Evolutionary conservation across 2,113 vertebrate species (phyloP), one percentile per base, ranked within the genome.

Genomic region (Scolopax mira): DNA sequence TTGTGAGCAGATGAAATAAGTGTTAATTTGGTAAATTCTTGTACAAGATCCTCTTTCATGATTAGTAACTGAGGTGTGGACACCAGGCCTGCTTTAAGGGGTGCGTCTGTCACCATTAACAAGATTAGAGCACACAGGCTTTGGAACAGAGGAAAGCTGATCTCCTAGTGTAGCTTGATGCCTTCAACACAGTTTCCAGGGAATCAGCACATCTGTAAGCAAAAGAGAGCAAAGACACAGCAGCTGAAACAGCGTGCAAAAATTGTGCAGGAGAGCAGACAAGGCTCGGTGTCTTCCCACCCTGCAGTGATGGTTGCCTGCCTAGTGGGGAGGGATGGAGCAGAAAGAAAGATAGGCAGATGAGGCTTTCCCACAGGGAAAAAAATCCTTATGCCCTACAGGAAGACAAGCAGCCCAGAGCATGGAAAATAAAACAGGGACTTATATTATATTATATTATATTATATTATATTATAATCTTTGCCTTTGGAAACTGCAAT

Each of bases 11-110:
- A 92, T 69, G 79, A 96, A 96, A 86, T 80, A 95, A 93, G 92
- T 89, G 96, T 85, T 96, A 97, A 93, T 96, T 96, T 97, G 89
- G 79, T 86, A 92, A 94, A 95, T 90, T 97, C 72, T 88, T 89
- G 58, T 94, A 91, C 84, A 79, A 93, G 95, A 80, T 93, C 64
- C 42, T 89, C 71, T 97, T 96, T 96, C 92, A 69, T 85, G 79
- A 84, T 92, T 94, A 93, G 82, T 57, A 93, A 88, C 57, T 80
- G 92, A 96, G 75, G 88, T 91, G 90, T 62, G 87, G 96, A 95
- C 81, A 37, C 37, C 0, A 3, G 64, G 19, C 44, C 78, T 91
- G 69, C 87, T 89, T 85, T 78, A 85, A 95, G 93, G 33, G 74
- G 49, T 77, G 42, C 0, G 2, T 97, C 93, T 96, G 89, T 97